A percentile compares a stretch with the other conserved stretches of the same genome.
These are phyloP conservation scores for Drosophila leontia DNA, from an alignment of 1,140 invertebrate species.

Conservation along the genomic window DNA sequence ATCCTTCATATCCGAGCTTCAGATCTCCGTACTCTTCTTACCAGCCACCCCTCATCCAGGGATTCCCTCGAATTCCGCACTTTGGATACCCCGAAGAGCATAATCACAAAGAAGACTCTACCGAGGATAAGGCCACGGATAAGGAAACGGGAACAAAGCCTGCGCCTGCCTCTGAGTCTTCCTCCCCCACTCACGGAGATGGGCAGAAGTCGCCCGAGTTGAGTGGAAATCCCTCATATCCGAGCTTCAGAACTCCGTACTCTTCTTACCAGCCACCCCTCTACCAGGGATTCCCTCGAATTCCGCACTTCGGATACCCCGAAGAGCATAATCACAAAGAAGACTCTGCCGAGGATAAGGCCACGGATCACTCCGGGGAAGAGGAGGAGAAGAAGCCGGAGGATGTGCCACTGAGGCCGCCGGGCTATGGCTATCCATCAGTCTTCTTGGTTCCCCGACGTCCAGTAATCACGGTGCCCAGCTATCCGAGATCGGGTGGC, in stretches of 20 bases:
- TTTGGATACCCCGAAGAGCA: slow-evolving; percentile 9
- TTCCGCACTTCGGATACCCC: slow-evolving; percentile 3
- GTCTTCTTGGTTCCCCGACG: slow-evolving; percentile 36
- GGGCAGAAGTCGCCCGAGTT: slow-evolving; percentile 10
- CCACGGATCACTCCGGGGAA: slow-evolving; percentile 1
- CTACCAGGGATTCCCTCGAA: slow-evolving; percentile 5
- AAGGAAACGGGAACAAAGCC: not conserved
- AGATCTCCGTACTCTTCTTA: slow-evolving; percentile 46
- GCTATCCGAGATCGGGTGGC: slow-evolving; percentile 29
- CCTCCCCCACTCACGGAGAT: not conserved
- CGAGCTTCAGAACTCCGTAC: slow-evolving; percentile 32
- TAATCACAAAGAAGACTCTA: slow-evolving; percentile 19
- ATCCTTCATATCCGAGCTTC: slow-evolving; percentile 25
- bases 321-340: slow-evolving; percentile 9
- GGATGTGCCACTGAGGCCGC: slow-evolving; percentile 33
- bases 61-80: slow-evolving; percentile 2
- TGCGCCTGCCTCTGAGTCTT: not conserved
- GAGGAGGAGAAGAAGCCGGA: slow-evolving; percentile 14
- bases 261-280: slow-evolving; percentile 32
- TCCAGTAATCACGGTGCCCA: slow-evolving; percentile 24
- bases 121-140: slow-evolving; percentile 1
- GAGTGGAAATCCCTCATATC: slow-evolving; percentile 24
- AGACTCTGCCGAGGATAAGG: slow-evolving; percentile 13
- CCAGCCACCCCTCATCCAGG: slow-evolving; percentile 5
- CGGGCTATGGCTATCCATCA: slow-evolving; percentile 47